phyloP scores from a whole-genome alignment of 2,888 invertebrate genomes.

The Muschampia plurimacula region DNA sequence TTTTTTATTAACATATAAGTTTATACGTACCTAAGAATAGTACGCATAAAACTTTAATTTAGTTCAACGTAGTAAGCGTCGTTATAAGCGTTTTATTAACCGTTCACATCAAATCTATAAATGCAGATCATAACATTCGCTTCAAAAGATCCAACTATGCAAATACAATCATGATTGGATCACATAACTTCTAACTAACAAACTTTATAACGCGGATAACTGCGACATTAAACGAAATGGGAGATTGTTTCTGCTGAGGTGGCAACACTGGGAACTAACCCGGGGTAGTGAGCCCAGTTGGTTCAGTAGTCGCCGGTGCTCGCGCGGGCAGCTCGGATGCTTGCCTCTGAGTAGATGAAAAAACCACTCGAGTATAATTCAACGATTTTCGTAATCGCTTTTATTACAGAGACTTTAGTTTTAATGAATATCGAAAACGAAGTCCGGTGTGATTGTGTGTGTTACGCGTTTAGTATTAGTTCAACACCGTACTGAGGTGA shows the following conservation, averaged over 20 bases:
- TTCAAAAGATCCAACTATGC: slow-evolving; percentile 12
- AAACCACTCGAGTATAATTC: slow-evolving; percentile 44
- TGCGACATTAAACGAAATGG: slow-evolving; percentile 34
- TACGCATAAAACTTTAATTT: no score
- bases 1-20: no score
- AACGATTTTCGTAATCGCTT: slow-evolving; percentile 26
- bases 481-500: slow-evolving; percentile 52
- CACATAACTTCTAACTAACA: slow-evolving; percentile 25
- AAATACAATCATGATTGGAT: slow-evolving; percentile 23
- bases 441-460: slow-evolving; percentile 4
- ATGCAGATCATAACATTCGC: slow-evolving; percentile 26
- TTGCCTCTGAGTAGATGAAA: slow-evolving; percentile 38
- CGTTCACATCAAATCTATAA: background rate
- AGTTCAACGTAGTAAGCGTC: no score
- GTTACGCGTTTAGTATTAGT: background rate
- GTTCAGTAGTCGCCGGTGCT: slow-evolving; percentile 73
- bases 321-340: slow-evolving; percentile 50
- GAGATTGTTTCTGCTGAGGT: slow-evolving; percentile 52
- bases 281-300: slow-evolving; percentile 51
- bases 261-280: slow-evolving; percentile 67
- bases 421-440: slow-evolving; percentile 13
- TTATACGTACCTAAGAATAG: no score
- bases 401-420: slow-evolving; percentile 15
- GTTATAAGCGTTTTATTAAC: background rate
- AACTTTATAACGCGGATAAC: slow-evolving; percentile 26